Base-by-base conservation (phyloP, 2,113 vertebrate species). In the Ochotona princeps region DNA sequence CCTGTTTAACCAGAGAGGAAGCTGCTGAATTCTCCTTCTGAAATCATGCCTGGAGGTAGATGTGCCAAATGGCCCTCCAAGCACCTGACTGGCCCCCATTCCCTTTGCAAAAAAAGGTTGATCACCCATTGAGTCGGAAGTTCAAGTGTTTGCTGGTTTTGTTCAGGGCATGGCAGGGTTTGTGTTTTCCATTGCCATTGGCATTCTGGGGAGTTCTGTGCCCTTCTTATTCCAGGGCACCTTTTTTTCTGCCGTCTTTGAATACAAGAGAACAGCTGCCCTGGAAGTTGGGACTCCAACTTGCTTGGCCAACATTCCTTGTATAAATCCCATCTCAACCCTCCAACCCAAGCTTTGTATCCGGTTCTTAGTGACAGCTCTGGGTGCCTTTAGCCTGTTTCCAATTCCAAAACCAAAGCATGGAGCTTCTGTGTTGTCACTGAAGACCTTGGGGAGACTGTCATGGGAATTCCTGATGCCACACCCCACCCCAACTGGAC, bases 251-350 rank as follows among this genome's bases (percentile, higher is more conserved):
- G 70, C 49, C 61, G 25, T 60, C 82, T 92, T 79, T 57, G 57
- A 85, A 65, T 28, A n/a, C 32, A 79, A 91, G 54, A 69, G 91
- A 96, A 92, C 96, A 97, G 96, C 93, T 98, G 96, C 95, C 65
- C 61, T 66, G 75, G 32, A 92, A 87, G 89, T n/a, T 3, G 35
- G 66, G 63, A 9, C 66, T 69, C 7, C 30, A 90, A 73, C 4
- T 65, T 73, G 69, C 20, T 92, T 70, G 83, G 87, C 89, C 49
- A 74, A 83, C 21, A 78, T 73, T 95, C 87, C 83, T 83, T 28
- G 78, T 78, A 44, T 78, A 80, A 95, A 85, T 95, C 44, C 66
- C 26, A 7, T 82, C 76, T 72, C 81, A 47, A 89, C 57, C 38
- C 80, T 83, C 57, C 25, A 2, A 2, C 44, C 26, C 13, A 4